Base-by-base conservation (phyloP, 2,113 vertebrate species). In the Pelobates fuscus region DNA sequence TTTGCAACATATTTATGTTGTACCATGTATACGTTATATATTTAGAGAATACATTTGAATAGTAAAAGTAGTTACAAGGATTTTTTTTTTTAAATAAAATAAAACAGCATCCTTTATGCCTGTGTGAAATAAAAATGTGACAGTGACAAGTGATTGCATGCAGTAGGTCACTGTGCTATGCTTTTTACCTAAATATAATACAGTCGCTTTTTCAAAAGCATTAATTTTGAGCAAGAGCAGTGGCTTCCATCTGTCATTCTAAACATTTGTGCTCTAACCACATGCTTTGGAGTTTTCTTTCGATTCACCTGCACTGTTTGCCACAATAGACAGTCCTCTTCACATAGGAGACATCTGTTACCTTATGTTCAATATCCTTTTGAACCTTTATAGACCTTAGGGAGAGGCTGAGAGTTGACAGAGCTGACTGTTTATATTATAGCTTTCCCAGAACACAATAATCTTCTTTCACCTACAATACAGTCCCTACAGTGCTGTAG, bases 391-490 rank as follows among this genome's bases (percentile, higher is more conserved):
- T 62, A 88, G 83, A 88, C 82, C 43, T 83, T 66, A 81, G 67
- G 84, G 77, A 78, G 80, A 86, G 81, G 32, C 32, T 37, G 32
- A 26, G 43, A 58, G 71, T 75, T 86, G 87, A 87, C 85, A 86
- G 83, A 81, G 75, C 80, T 87, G 85, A 90, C 81, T 86, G 84
- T 37, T 87, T 87, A 87, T 88, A 89, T 90, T 87, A 89, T 66
- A 88, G 87, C 78, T 84, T 86, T 83, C 79, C 78, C 78, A 83
- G 82, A 74, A 84, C 81, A 86, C 83, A 85, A 84, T 89, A 87
- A 90, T 89, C 84, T 87, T 87, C 84, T 76, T 88, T 89, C 41
- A 78, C 82, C 70, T 84, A 78, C 54, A 78, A 85, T 78, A 23
- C 72, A 86, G 81, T 83, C 85, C 81, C 79, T 79, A 62, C 81